Conservation (phyloP, 2,113 vertebrate genomes). For the Chlorodrepanis virens region DNA sequence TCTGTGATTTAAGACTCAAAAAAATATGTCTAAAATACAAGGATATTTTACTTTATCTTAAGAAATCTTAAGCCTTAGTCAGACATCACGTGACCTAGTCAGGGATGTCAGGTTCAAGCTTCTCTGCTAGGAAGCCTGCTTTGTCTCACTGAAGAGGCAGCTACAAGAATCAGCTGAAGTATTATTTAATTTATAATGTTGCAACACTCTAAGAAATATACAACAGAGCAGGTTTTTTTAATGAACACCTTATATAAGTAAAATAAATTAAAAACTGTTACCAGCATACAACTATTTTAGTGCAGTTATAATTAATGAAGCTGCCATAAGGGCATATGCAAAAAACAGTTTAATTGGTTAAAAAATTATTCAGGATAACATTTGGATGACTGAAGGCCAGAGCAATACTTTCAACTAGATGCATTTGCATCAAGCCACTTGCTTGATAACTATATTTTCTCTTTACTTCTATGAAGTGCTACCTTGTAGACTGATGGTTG, state of each 20-base stretch:
- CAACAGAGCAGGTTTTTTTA: background rate
- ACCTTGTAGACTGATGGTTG: background rate
- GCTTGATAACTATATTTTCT: background rate
- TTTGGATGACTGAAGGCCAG: constrained; percentile 4
- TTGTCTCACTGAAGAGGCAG: background rate
- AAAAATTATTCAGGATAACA: constrained; percentile 14
- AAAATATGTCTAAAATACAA: background rate
- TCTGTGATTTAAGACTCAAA: background rate
- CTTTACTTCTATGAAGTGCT: background rate
- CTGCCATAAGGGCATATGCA: background rate
- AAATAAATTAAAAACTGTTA: background rate
- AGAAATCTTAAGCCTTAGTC: background rate
- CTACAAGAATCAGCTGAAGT: background rate
- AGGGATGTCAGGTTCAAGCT: background rate
- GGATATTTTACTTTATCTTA: background rate
- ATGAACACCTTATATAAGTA: background rate
- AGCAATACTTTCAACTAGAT: background rate
- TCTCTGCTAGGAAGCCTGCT: background rate
- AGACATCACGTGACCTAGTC: background rate
- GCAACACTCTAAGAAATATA: background rate
- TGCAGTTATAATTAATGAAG: constrained; percentile 13
- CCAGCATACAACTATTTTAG: background rate
- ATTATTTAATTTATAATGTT: background rate
- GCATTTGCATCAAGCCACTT: background rate
- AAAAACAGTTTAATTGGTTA: background rate